These are phyloP conservation scores for Caenorhabditis sinica DNA, from an alignment of 2,888 invertebrate genomes.

Conservation along the genomic window DNA sequence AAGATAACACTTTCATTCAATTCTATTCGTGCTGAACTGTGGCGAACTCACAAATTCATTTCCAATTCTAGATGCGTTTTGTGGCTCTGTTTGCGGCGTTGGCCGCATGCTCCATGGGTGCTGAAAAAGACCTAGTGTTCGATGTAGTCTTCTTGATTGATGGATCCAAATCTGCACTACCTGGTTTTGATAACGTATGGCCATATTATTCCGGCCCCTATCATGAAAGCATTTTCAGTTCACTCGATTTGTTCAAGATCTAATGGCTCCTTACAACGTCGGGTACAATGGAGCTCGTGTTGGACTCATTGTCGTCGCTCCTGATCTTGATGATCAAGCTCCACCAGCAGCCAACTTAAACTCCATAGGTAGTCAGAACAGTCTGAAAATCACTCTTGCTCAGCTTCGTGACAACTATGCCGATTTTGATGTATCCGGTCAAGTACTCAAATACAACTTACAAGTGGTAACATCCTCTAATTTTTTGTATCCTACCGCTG, in stretches of 20 bases:
- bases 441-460: slow-evolving; percentile 51
- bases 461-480: slow-evolving; percentile 22
- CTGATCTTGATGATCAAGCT: slow-evolving; percentile 34
- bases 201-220: neutral
- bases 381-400: slow-evolving; percentile 44
- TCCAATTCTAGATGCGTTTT: neutral
- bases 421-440: slow-evolving; percentile 65
- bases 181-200: slow-evolving; percentile 45
- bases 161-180: slow-evolving; percentile 49
- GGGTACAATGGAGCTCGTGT: slow-evolving; percentile 54
- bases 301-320: slow-evolving; percentile 54
- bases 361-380: slow-evolving; percentile 38
- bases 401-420: slow-evolving; percentile 34
- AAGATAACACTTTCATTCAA: no score
- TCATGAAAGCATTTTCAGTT: slow-evolving; percentile 43
- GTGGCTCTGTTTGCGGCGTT: neutral
- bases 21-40: no score
- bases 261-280: slow-evolving; percentile 68
- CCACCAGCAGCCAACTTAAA: slow-evolving; percentile 53
- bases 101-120: neutral
- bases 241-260: slow-evolving; percentile 65
- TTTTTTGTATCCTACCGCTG: slow-evolving; percentile 43
- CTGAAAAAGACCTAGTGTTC: slow-evolving; percentile 42
- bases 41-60: neutral
- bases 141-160: slow-evolving; percentile 72